Conservation (phyloP, 2,113 vertebrate genomes). For the Cathartes aura region DNA sequence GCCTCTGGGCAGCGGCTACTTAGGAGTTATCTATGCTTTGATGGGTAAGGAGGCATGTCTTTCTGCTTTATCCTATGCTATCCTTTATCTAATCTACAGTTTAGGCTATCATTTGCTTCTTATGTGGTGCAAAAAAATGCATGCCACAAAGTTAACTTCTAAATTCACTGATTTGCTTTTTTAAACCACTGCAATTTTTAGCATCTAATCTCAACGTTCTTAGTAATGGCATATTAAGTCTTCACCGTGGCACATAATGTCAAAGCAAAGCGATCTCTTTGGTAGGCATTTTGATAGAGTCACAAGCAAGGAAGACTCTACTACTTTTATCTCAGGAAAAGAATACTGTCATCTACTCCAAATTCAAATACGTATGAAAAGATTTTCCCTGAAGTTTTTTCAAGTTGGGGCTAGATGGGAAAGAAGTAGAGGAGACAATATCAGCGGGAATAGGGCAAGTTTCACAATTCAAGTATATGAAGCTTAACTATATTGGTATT, state of each 20-base stretch:
- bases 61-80: background rate
- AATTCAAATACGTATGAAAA: background rate
- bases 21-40: background rate
- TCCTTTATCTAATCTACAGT: background rate
- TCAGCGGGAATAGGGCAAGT: background rate
- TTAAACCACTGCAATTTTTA: background rate
- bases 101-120: background rate
- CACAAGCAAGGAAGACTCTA: background rate
- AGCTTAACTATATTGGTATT: background rate
- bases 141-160: background rate
- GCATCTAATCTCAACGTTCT: background rate
- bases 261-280: background rate
- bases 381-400: background rate
- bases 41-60: background rate
- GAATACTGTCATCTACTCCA: background rate
- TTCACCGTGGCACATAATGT: background rate
- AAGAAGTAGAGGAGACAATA: background rate
- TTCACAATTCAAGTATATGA: background rate
- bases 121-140: rapidly evolving
- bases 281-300: background rate
- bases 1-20: background rate
- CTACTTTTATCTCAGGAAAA: background rate
- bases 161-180: background rate
- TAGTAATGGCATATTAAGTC: background rate
- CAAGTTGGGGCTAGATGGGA: background rate